Evolutionary conservation across 2,113 vertebrate species (phyloP), one percentile per base, ranked within the genome.

Genomic region (Jaculus jaculus): DNA sequence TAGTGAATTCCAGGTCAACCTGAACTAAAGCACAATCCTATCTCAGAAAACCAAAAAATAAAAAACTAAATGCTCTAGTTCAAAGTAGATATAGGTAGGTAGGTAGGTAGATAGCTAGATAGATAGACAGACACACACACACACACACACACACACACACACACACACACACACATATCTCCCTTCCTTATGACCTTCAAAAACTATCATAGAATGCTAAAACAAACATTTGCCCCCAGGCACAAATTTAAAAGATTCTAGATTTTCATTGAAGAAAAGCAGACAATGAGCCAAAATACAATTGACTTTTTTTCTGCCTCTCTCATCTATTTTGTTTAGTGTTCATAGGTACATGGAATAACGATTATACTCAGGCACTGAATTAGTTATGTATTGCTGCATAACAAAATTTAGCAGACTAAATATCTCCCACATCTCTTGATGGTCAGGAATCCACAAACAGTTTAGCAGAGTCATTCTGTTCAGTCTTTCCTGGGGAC

Each of bases 351-450:
- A 47, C 24, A 24, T 60, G 26, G 58, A 80, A 77, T 63, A 87
- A 84, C 84, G 6, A 68, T 39, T 84, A 34, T 87, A 63, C 69
- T 79, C 82, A 60, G 60, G 26, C 42, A 66, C 42, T 86, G n/a
- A 92, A 30, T 83, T 88, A 65, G 34, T 89, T 88, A 86, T 69
- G n/a, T 89, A 32, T 90, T 79, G 39, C 71, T 93, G 17, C n/a
- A 84, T 89, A 84, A 89, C 54, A 92, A 91, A 90, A 58, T 24
- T 68, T 63, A 75, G 72, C 65, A 83, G 24, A 54, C 93, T 94
- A 87, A 89, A 85, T 78, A 42, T 17, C 68, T 73, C 73, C 28
- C 3, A 10, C 24, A 83, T 32, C 66, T 72, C 90, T 63, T 89
- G 12, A 63, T 28, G 16, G 54, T 47, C 69, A 81, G 51, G 68